Percentiles rank a stretch among this genome's conserved stretches.
phyloP scores from a whole-genome alignment of 2,797 vertebrate genomes.

The Arctocebus calabarensis region DNA sequence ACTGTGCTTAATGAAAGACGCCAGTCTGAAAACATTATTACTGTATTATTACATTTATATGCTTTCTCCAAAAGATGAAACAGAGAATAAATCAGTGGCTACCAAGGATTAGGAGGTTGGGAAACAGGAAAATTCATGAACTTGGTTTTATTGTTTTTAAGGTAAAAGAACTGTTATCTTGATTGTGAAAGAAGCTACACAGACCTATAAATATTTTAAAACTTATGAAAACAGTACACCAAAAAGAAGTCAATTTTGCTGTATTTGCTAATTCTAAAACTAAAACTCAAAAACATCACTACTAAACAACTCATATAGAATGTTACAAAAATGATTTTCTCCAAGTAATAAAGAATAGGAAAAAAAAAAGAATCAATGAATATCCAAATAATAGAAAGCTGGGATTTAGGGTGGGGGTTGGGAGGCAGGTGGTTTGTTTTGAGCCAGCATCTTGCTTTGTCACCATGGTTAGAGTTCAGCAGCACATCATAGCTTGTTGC shows the following conservation, averaged over 20 bases:
- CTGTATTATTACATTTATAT: neutral
- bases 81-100: conserved; percentile 3
- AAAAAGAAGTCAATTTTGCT: neutral
- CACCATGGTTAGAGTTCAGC: neutral
- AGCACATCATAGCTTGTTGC: neutral
- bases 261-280: neutral
- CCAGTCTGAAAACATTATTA: neutral
- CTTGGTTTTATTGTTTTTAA: neutral
- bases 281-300: conserved; percentile 1
- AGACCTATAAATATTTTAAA: neutral
- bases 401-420: too few relatives aligned
- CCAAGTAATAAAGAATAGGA: neutral
- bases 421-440: neutral
- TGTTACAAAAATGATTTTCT: conserved; percentile 25
- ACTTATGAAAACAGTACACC: neutral
- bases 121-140: neutral
- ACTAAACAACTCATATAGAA: neutral
- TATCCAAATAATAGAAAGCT: neutral
- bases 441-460: neutral
- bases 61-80: conserved; percentile 38
- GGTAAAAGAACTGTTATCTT: neutral
- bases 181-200: neutral
- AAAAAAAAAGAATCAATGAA: conserved; percentile 12
- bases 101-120: neutral
- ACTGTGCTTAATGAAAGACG: conserved; percentile 34